Evolutionary conservation across 2,113 vertebrate species (phyloP).

Genomic region (Sprattus sprattus): DNA sequence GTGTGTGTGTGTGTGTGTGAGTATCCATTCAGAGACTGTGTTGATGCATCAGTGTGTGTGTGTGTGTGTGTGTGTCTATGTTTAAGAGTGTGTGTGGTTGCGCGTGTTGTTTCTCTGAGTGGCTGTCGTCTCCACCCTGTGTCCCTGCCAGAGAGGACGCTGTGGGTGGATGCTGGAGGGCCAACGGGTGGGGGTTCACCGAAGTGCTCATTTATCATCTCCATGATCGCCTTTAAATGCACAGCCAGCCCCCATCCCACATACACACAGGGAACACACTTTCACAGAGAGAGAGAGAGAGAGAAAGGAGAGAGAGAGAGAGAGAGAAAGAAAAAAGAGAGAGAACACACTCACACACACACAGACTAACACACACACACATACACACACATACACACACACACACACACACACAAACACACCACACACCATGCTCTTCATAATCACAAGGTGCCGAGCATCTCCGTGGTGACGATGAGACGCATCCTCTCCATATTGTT

Average conservation of each 20-base stretch:
- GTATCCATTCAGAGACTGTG: no score
- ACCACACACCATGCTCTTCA: background rate
- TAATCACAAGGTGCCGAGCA: slow-evolving; percentile 7
- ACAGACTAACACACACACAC: background rate
- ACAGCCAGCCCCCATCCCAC: no score
- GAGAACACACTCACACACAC: background rate
- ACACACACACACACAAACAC: background rate
- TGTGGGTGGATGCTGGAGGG: no score
- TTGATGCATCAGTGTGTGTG: no score
- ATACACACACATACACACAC: background rate
- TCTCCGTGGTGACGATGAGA: background rate
- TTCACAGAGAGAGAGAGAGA: background rate
- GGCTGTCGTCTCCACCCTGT: background rate
- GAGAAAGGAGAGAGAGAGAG: background rate
- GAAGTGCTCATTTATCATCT: no score
- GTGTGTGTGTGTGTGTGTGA: no score
- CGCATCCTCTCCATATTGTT: background rate
- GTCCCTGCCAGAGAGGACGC: background rate
- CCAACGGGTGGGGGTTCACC: no score
- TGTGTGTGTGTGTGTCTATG: no score
- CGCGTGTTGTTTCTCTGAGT: no score
- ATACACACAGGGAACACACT: no score
- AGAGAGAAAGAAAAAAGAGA: background rate
- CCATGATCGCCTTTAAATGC: background rate
- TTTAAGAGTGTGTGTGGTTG: no score